phyloP scores from a whole-genome alignment of 2,888 invertebrate genomes.

The Aplocera efformata region DNA sequence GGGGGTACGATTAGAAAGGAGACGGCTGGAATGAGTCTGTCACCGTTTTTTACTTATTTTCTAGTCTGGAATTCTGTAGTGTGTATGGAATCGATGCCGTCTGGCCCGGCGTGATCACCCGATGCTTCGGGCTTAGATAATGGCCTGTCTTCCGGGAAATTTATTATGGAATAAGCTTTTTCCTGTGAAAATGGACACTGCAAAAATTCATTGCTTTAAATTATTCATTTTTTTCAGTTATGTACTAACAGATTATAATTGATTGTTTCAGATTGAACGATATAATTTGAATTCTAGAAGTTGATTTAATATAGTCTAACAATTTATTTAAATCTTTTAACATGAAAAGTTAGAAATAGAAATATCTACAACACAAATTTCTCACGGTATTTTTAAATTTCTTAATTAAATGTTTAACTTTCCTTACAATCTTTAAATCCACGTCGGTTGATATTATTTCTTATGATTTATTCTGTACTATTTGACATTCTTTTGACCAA shows the following conservation, averaged over 20 bases:
- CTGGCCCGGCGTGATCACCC: slow-evolving; percentile 34
- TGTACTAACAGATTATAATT: too few relatives aligned
- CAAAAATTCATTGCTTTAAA: too few relatives aligned
- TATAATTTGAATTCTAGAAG: too few relatives aligned
- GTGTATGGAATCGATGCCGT: slow-evolving; percentile 57
- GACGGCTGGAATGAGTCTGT: slow-evolving; percentile 75
- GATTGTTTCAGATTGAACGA: too few relatives aligned
- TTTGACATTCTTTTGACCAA: slow-evolving; percentile 20
- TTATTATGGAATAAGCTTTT: slow-evolving; percentile 7
- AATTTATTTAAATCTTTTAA: too few relatives aligned
- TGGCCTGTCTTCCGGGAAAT: slow-evolving; percentile 22
- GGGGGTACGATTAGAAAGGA: slow-evolving; percentile 78
- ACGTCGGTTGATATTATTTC: background rate
- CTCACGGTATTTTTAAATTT: too few relatives aligned
- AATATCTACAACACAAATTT: too few relatives aligned
- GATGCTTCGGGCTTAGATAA: slow-evolving; percentile 21
- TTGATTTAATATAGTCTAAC: too few relatives aligned
- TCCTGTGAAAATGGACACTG: slow-evolving; percentile 6
- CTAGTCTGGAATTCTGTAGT: slow-evolving; percentile 65
- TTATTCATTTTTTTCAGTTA: too few relatives aligned
- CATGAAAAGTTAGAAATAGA: too few relatives aligned
- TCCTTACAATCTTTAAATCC: too few relatives aligned
- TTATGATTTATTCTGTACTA: slow-evolving; percentile 1
- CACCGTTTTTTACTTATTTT: slow-evolving; percentile 74
- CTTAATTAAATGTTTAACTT: too few relatives aligned